Conservation (phyloP, 37 sponge, comb jelly and placozoan species). For the Axinella damicornis region DNA sequence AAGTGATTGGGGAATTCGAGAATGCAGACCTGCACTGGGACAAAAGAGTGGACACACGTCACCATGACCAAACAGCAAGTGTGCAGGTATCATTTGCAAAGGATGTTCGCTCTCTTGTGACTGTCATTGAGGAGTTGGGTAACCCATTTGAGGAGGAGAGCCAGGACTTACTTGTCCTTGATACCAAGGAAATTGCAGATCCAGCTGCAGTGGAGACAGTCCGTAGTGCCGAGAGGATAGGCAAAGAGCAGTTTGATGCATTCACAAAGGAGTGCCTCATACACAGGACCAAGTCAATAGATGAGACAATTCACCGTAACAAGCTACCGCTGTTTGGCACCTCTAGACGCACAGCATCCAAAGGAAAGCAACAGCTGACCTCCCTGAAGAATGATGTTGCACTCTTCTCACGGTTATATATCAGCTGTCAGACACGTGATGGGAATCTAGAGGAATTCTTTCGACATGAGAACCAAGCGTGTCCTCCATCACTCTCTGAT, state of each 20-base stretch:
- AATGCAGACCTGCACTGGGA: background rate
- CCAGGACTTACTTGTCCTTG: slow-evolving; percentile 37
- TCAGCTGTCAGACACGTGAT: no score
- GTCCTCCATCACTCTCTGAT: no score
- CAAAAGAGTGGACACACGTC: slow-evolving; percentile 9
- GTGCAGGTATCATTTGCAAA: no score
- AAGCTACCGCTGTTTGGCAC: no score
- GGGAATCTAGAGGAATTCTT: no score
- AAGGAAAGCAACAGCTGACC: no score
- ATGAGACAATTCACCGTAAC: no score
- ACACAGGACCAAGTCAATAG: slow-evolving; percentile 31
- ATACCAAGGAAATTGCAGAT: slow-evolving; percentile 54
- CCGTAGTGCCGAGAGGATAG: slow-evolving; percentile 11
- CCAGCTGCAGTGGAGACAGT: slow-evolving; percentile 20
- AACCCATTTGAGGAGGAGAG: slow-evolving; percentile 59
- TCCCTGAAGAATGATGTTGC: no score
- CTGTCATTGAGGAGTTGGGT: slow-evolving; percentile 41
- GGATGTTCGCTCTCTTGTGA: slow-evolving; percentile 33
- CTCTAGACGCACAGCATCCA: no score
- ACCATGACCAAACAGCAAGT: slow-evolving; percentile 49
- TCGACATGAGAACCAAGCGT: no score
- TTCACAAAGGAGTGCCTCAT: slow-evolving; percentile 42
- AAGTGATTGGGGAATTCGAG: slow-evolving; percentile 3
- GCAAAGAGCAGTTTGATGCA: slow-evolving; percentile 37
- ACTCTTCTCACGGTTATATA: no score